Percentiles rank a stretch among this genome's conserved stretches.
These are phyloP conservation scores for Melanotaenia maccullochi DNA, from an alignment of 2,797 vertebrate genomes.

Conservation along the genomic window DNA sequence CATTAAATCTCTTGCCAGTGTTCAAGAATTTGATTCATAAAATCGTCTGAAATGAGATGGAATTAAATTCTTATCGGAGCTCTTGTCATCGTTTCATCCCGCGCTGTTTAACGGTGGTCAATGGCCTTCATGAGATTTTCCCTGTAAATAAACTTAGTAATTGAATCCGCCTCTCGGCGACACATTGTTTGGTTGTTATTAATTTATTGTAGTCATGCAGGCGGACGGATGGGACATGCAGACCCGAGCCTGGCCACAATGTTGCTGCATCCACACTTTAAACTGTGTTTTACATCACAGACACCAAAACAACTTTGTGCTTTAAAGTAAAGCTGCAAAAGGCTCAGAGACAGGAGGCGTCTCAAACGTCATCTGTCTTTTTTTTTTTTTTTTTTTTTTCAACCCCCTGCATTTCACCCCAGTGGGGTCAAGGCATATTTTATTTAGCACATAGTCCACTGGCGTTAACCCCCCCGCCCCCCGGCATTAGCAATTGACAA, in stretches of 20 bases:
- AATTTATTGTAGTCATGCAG: conserved; percentile 67
- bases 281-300: conserved; percentile 6
- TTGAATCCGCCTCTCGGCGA: conserved; percentile 76
- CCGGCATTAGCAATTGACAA: conserved; percentile 91
- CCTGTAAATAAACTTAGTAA: conserved; percentile 82
- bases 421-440: conserved; percentile 80
- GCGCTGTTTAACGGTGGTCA: conserved; percentile 83
- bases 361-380: conserved; percentile 65
- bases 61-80: conserved; percentile 99
- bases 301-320: conserved; percentile 1
- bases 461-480: conserved; percentile 73
- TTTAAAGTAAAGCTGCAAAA: conserved; percentile 22
- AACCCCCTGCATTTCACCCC: conserved; percentile 59
- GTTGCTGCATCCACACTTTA: not conserved
- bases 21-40: conserved; percentile 98
- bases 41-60: conserved; percentile 97
- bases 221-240: conserved; percentile 30
- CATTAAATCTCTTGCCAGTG: conserved; percentile 99
- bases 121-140: conserved; percentile 84
- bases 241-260: conserved; percentile 7
- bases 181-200: conserved; percentile 78
- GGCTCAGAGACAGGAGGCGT: conserved; percentile 7
- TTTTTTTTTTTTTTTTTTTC: conserved; percentile 18
- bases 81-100: conserved; percentile 99
- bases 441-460: conserved; percentile 76